A percentile compares a stretch with the other conserved stretches of the same genome.
Evolutionary conservation across 2,113 vertebrate species (phyloP).

Genomic region (Bambusicola thoracicus): DNA sequence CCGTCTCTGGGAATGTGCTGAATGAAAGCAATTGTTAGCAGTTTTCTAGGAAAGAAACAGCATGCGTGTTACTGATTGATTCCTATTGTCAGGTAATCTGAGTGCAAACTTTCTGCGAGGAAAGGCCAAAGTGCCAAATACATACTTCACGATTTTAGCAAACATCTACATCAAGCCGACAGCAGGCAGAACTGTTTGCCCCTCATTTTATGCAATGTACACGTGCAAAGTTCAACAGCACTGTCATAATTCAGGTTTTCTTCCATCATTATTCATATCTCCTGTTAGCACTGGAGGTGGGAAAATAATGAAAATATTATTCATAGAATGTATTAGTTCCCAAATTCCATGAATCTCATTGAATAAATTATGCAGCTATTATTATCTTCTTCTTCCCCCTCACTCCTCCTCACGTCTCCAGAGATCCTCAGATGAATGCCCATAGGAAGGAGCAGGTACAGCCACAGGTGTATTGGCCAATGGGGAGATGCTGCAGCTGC

Average conservation of each 20-base stretch:
- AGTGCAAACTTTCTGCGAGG: slow-evolving; percentile 1
- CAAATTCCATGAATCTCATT: slow-evolving; percentile 62
- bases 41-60: slow-evolving; percentile 35
- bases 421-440: not conserved
- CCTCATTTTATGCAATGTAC: not conserved
- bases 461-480: not conserved
- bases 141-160: slow-evolving; percentile 11
- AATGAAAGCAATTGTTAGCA: slow-evolving; percentile 29
- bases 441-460: not conserved
- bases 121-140: slow-evolving; percentile 51
- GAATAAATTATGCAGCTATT: slow-evolving; percentile 39
- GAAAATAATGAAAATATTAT: slow-evolving; percentile 68
- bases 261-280: slow-evolving; percentile 57
- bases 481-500: not conserved
- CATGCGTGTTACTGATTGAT: slow-evolving; percentile 17
- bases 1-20: not conserved
- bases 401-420: not conserved
- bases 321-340: slow-evolving; percentile 51
- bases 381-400: not conserved
- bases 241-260: slow-evolving; percentile 40
- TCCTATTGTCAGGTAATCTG: slow-evolving; percentile 35
- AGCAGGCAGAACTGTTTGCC: not conserved
- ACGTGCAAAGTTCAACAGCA: slow-evolving; percentile 2
- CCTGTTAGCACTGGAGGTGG: not conserved
- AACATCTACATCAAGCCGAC: not conserved